Conservation (phyloP, 1,140 invertebrate genomes). For the Trichomalopsis sarcophagae region DNA sequence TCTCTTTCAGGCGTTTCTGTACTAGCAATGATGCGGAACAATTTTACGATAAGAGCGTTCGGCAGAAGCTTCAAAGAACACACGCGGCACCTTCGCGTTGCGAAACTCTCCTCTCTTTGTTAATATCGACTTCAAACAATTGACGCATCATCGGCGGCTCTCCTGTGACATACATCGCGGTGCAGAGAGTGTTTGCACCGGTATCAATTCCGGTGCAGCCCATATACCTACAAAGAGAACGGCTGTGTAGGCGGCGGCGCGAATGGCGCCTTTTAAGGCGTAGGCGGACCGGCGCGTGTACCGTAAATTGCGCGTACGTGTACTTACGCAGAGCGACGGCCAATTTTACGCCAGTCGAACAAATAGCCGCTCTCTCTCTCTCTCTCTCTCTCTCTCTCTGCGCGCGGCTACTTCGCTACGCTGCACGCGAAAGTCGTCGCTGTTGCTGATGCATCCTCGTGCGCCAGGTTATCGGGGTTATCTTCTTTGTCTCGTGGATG, state of each 20-base stretch:
- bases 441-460: no score
- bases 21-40: no score
- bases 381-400: no score
- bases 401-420: background rate
- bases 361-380: background rate
- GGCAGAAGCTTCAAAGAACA: no score
- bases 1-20: no score
- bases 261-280: background rate
- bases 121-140: no score
- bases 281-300: constrained; percentile 28
- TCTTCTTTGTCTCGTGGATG: background rate
- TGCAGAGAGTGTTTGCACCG: background rate
- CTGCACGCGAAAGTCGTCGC: constrained; percentile 4
- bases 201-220: constrained; percentile 1
- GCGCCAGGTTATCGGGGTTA: background rate
- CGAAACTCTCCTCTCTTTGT: background rate
- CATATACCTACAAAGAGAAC: background rate
- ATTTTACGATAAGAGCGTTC: no score
- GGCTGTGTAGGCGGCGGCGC: background rate
- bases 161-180: background rate
- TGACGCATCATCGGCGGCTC: no score
- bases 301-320: constrained; percentile 45
- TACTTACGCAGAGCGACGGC: constrained; percentile 15
- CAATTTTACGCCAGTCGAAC: constrained; percentile 49
- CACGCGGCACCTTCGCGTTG: background rate